Evolutionary conservation across 2,888 invertebrate species (phyloP), one percentile per base, ranked within the genome.

Genomic region (Dynastes maya): DNA sequence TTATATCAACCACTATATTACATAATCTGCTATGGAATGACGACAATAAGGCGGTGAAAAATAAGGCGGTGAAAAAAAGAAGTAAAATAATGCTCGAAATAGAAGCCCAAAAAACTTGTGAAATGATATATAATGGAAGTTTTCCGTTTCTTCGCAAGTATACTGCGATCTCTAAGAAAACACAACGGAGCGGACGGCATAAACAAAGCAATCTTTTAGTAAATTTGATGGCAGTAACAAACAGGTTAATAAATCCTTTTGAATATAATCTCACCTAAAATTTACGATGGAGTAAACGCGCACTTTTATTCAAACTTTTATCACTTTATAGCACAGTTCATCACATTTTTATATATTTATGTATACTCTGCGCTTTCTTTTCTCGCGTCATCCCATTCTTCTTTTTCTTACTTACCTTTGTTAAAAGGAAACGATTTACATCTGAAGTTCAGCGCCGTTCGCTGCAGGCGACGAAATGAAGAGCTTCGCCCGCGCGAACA

Each of bases 221-320:
- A 75, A 78, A 78, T 78, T 80, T 78, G 78, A 78, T 63, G 80
- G 68, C 75, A 32, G 74, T 67, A 76, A 80, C 80, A 80, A 80
- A 80, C 80, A 80, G 80, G 80, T 81, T 82, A 82, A 82, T 82
- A 82, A 82, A 82, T 82, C 80, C 81, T 75, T 80, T 81, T 68
- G 81, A 77, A 82, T 80, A 82, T 80, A 80, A 81, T 81, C 79
- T 81, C 78, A 78, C 80, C 80, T 79, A 80, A 81, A 83, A 82
- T 82, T 83, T 82, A 83, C 82, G 82, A 82, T 78, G 78, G 79
- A 78, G 81, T 82, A 80, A 81, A 81, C 80, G 81, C 71, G 80
- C 80, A 81, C 79, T 81, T 83, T 81, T 81, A 82, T 82, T 82
- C 81, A 81, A 80, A 81, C 80, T 82, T 83, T 83, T 83, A 83